A percentile compares a stretch with the other conserved stretches of the same genome.
These are phyloP conservation scores for Lysandra bellargus DNA, from an alignment of 2,888 invertebrate genomes.

Conservation along the genomic window DNA sequence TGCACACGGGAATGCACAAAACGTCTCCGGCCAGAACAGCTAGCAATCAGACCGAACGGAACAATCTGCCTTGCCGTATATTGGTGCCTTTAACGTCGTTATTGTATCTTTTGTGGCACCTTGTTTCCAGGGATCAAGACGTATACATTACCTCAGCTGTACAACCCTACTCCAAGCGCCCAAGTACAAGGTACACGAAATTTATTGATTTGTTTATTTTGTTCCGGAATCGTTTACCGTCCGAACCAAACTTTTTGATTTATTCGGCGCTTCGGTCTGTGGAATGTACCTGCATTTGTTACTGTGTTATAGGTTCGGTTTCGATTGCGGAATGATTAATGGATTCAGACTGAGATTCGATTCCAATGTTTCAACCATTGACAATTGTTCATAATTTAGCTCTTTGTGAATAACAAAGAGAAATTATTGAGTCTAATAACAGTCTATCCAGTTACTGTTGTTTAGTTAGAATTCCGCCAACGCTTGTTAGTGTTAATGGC, in stretches of 20 bases:
- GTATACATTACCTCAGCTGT: too few relatives aligned
- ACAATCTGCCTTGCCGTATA: too few relatives aligned
- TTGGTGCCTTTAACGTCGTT: too few relatives aligned
- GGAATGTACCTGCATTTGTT: conserved; percentile 5
- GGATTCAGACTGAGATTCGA: conserved; percentile 4
- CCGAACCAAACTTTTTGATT: conserved; percentile 34
- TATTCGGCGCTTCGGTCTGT: conserved; percentile 6
- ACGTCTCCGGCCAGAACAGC: too few relatives aligned
- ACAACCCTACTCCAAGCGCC: not conserved
- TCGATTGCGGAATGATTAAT: conserved; percentile 22
- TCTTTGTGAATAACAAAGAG: not conserved
- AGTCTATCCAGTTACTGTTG: not conserved
- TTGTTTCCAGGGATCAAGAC: too few relatives aligned
- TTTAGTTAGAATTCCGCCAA: not conserved
- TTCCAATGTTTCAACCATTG: not conserved
- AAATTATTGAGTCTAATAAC: not conserved
- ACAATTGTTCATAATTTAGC: not conserved
- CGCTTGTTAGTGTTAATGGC: not conserved
- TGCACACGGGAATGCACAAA: too few relatives aligned
- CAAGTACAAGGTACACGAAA: conserved; percentile 33
- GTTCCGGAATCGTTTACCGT: conserved; percentile 33
- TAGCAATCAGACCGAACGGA: too few relatives aligned
- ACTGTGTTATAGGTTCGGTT: not conserved
- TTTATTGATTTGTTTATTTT: conserved; percentile 42
- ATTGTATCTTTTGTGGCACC: too few relatives aligned